Evolutionary conservation across 1,140 invertebrate genomes (phyloP).

Genomic region (Neodiprion virginianus): DNA sequence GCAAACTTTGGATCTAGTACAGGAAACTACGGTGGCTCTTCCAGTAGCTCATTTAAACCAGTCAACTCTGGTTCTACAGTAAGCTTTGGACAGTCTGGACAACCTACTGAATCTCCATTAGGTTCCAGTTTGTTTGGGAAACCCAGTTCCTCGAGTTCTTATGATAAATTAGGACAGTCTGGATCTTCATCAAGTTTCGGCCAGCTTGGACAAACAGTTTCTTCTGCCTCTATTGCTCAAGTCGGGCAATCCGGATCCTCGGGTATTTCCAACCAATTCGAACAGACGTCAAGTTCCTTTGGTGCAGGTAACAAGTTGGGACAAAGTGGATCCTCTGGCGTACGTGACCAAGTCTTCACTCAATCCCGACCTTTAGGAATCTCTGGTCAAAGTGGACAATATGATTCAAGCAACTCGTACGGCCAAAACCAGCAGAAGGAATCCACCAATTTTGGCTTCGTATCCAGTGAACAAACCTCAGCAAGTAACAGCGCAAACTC

Average conservation of each 20-base stretch:
- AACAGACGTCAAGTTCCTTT: too few species aligned
- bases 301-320: too few species aligned
- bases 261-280: background rate
- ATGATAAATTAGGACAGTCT: background rate
- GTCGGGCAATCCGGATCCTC: background rate
- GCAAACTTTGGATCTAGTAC: background rate
- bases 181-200: background rate
- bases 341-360: too few species aligned
- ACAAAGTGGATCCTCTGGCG: too few species aligned
- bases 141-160: background rate
- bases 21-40: background rate
- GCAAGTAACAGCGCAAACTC: slow-evolving; percentile 20
- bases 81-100: background rate
- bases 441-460: background rate
- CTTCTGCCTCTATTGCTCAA: background rate
- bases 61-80: background rate
- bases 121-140: background rate
- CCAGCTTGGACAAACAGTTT: background rate
- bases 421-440: background rate
- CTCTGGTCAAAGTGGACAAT: too few species aligned
- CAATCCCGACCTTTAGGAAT: too few species aligned
- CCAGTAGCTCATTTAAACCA: background rate
- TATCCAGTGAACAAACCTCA: slow-evolving; percentile 12
- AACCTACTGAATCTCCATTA: background rate
- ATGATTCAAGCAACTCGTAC: too few species aligned